These are phyloP conservation scores for Eurypyga helias DNA, from an alignment of 2,113 vertebrate species.

Conservation along the genomic window DNA sequence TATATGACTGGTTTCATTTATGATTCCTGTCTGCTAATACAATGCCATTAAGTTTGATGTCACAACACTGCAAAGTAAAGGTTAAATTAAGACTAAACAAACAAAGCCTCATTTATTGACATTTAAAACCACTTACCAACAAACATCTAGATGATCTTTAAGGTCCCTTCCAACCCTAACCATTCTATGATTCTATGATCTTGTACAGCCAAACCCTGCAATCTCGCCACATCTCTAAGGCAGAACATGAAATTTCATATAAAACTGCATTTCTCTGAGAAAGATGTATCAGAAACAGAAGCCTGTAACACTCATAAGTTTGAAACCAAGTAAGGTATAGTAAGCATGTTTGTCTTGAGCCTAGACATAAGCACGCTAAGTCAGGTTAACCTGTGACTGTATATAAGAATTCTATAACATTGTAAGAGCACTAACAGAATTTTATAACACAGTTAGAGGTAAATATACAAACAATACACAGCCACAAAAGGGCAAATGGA, in stretches of 20 bases:
- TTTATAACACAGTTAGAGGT: not conserved
- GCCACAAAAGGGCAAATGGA: not conserved
- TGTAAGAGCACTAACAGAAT: not conserved
- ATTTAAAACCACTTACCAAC: not conserved
- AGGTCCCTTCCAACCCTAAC: too few relatives aligned
- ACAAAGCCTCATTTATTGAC: not conserved
- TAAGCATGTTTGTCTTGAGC: not conserved
- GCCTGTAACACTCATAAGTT: not conserved
- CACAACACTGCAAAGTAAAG: not conserved
- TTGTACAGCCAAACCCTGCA: not conserved
- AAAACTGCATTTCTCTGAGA: not conserved
- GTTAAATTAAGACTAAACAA: constrained; percentile 1
- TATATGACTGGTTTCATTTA: not conserved
- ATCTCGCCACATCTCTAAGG: not conserved
- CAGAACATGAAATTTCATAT: not conserved
- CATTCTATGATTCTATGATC: too few relatives aligned
- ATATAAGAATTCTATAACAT: not conserved
- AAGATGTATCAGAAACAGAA: not conserved
- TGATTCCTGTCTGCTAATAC: not conserved
- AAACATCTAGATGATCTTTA: too few relatives aligned
- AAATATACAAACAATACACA: not conserved
- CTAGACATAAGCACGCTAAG: not conserved
- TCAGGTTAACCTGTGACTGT: not conserved
- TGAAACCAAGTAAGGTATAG: not conserved
- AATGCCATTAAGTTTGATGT: not conserved